Percentiles rank a stretch among this genome's conserved stretches.
Evolutionary conservation across 2,113 vertebrate species (phyloP).

Genomic region (Capricornis sumatraensis): DNA sequence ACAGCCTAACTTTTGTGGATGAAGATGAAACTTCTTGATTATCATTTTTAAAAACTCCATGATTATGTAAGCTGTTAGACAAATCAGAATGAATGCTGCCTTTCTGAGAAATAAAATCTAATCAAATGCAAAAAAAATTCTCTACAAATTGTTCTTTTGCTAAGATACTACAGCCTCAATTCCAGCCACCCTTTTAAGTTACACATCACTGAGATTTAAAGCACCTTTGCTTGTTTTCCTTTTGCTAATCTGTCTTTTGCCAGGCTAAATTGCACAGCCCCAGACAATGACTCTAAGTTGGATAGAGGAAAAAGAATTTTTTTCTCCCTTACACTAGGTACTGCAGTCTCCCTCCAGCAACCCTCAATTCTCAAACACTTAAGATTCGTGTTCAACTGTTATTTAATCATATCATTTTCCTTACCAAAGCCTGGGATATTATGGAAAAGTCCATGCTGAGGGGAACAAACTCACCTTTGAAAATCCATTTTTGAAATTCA

Average conservation of each 20-base stretch:
- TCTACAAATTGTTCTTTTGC: neutral
- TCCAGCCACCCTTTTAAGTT: neutral
- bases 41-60: neutral
- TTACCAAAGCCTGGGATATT: neutral
- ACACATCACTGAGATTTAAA: neutral
- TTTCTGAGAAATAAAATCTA: slow-evolving; percentile 43
- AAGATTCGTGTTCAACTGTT: neutral
- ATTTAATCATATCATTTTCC: neutral
- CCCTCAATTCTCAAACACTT: neutral
- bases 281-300: neutral
- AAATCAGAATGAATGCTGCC: neutral
- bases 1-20: neutral
- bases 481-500: neutral
- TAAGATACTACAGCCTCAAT: neutral
- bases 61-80: neutral
- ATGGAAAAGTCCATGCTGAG: neutral
- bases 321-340: neutral
- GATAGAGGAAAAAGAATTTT: neutral
- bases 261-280: neutral
- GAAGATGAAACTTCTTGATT: neutral
- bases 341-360: neutral
- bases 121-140: neutral
- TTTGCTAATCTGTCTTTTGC: neutral
- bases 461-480: neutral
- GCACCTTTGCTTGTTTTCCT: neutral